Conservation (phyloP, 1,140 invertebrate genomes). For the Chironomus striatipennis region DNA sequence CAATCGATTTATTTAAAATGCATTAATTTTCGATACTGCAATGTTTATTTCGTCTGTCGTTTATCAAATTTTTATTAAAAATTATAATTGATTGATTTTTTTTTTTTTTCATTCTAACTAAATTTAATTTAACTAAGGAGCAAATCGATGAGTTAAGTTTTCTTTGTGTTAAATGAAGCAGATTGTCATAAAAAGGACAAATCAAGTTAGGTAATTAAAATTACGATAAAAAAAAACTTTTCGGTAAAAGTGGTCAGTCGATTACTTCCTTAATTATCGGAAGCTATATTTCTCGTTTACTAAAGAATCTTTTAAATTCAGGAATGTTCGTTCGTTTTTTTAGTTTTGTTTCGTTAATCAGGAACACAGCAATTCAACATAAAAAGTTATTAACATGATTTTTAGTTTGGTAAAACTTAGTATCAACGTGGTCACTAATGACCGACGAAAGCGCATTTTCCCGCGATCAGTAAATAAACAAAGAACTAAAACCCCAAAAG, state of each 20-base stretch:
- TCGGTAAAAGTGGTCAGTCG: neutral
- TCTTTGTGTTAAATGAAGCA: neutral
- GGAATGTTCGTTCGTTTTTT: constrained; percentile 20
- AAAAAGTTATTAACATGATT: too few relatives aligned
- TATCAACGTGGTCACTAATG: neutral
- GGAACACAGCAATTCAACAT: too few relatives aligned
- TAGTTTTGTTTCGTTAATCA: neutral
- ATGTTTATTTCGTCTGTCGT: neutral
- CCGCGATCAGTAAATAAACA: neutral
- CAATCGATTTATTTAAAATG: neutral
- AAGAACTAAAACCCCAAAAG: too few relatives aligned
- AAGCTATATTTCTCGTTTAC: neutral
- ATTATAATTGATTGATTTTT: too few relatives aligned
- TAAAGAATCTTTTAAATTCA: neutral
- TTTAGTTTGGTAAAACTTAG: neutral
- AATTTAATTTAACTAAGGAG: neutral
- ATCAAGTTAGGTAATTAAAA: neutral
- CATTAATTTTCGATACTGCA: neutral
- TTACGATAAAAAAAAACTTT: neutral
- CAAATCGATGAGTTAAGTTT: neutral
- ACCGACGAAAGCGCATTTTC: too few relatives aligned
- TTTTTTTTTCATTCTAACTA: neutral
- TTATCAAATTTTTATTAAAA: too few relatives aligned
- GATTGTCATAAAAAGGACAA: neutral
- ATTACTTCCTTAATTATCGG: neutral